Conservation (phyloP, 2,113 vertebrate species). For the Prolemur simus region DNA sequence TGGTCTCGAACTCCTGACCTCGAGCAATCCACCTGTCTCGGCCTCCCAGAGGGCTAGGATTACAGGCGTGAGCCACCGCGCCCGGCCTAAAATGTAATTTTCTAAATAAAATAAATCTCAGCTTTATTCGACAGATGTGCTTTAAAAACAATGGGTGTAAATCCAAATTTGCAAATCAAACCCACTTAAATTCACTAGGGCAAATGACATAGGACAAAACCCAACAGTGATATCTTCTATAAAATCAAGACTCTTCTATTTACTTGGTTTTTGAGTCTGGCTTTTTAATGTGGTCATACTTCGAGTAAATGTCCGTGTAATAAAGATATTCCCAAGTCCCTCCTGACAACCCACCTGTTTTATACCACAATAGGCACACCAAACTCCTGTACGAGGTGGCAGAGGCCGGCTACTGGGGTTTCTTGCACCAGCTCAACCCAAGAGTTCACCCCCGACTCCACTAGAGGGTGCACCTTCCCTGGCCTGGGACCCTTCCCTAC, state of each 20-base stretch:
- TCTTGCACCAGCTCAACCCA: neutral
- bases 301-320: neutral
- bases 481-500: neutral
- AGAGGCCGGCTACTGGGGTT: neutral
- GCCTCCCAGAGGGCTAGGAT: too few species aligned
- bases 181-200: slow-evolving; percentile 2
- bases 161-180: slow-evolving; percentile 31
- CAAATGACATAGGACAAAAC: neutral
- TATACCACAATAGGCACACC: neutral
- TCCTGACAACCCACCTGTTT: neutral
- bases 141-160: neutral
- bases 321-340: neutral
- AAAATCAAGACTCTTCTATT: neutral
- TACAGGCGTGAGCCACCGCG: too few species aligned
- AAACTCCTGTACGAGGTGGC: neutral
- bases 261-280: neutral
- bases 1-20: too few species aligned
- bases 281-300: neutral
- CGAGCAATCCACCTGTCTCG: too few species aligned
- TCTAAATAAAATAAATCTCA: slow-evolving; percentile 65
- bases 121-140: slow-evolving; percentile 62
- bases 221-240: neutral
- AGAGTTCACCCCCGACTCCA: neutral
- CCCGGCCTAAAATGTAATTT: slow-evolving; percentile 53
- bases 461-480: slow-evolving; percentile 57